Evolutionary conservation across 1,140 invertebrate genomes (phyloP).

Genomic region (Nymphalis io): DNA sequence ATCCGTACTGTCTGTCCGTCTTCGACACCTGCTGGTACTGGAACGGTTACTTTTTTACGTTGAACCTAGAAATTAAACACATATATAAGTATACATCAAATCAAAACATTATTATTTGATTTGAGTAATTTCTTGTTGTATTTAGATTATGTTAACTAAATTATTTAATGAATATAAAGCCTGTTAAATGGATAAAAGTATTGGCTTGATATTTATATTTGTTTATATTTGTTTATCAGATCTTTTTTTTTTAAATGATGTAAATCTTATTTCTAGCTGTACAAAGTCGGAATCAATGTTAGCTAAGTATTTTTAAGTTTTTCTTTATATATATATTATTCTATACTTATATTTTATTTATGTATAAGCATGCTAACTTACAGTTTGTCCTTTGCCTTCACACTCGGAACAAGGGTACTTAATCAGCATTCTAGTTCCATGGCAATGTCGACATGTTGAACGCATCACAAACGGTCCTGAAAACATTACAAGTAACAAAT

Average conservation of each 20-base stretch:
- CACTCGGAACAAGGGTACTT: constrained; percentile 96
- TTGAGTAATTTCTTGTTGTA: neutral
- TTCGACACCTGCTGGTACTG: constrained; percentile 98
- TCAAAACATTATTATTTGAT: neutral
- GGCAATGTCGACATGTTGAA: constrained; percentile 96
- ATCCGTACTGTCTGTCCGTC: constrained; percentile 98
- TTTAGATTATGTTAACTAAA: too few relatives aligned
- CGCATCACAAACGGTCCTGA: constrained; percentile 98
- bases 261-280: too few relatives aligned
- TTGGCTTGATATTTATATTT: too few relatives aligned
- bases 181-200: too few relatives aligned
- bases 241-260: too few relatives aligned
- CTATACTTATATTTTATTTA: neutral
- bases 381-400: constrained; percentile 94
- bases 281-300: too few relatives aligned
- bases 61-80: constrained; percentile 86
- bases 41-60: constrained; percentile 93
- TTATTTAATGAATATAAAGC: too few relatives aligned
- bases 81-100: too few relatives aligned
- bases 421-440: constrained; percentile 93
- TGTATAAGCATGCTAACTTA: constrained; percentile 53
- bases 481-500: constrained; percentile 35
- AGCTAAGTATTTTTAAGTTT: too few relatives aligned
- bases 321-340: too few relatives aligned
- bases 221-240: too few relatives aligned